Evolutionary conservation across 2,888 invertebrate genomes (phyloP), one percentile per base, ranked within the genome.

Genomic region (Nycteola revayana): DNA sequence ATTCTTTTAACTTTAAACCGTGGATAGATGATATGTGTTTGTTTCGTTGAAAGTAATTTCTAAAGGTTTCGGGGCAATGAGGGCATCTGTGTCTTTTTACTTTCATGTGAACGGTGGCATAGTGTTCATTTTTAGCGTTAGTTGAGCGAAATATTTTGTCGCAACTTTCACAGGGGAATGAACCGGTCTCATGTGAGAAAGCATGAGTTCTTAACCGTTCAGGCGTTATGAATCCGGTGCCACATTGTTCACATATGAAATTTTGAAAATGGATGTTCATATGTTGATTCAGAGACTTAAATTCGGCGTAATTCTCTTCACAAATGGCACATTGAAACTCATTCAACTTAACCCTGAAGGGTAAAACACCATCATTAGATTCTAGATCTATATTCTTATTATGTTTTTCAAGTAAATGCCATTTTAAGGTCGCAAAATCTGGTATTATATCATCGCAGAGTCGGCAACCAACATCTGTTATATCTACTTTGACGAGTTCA

Each of bases 221-320:
- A 0, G 82, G 80, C 0, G 86, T 83, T 1, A 86, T 69, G 18
- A 88, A 88, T 1, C 86, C 87, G 0, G 74, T 52, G 0, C 88
- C 88, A 28, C 88, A 88, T 34, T 75, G 76, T 24, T 86, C 86
- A 31, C 88, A 88, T 20, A 88, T 85, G 30, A 76, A 87, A 44
- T 87, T 82, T 42, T 80, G 83, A 32, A 75, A 88, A 44, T 88
- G 88, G 0, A 75, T 49, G 31, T 88, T 88, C 87, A 88, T 88
- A 26, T 88, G 88, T n/a, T 84, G 79, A 17, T 85, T 85, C 0
- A 88, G 38, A 3, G 79, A 66, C 43, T 80, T 84, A 31, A 75
- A 88, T 21, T 85, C 83, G 0, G 68, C 64, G 32, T 65, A 86
- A 21, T 54, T 68, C 22, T 70, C 66, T 2, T 60, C 53, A 35